A percentile compares a stretch with the other conserved stretches of the same genome.
Evolutionary conservation across 2,797 vertebrate species (phyloP).

Genomic region (Poeciliopsis gracilis): DNA sequence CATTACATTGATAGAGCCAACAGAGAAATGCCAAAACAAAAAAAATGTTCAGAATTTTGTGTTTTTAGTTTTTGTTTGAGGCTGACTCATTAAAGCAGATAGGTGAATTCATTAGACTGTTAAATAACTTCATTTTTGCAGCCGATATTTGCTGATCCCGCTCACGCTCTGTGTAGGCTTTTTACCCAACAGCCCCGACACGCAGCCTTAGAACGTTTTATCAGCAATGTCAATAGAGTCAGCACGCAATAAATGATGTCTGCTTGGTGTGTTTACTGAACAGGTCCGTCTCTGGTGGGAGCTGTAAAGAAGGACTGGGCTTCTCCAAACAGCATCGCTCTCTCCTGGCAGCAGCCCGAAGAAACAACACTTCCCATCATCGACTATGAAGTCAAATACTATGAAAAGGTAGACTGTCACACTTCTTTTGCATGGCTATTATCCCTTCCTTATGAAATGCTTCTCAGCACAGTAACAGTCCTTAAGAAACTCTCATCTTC

Average conservation of each 20-base stretch:
- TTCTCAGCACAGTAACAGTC: neutral
- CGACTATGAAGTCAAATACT: conserved; percentile 98
- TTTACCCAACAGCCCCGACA: neutral
- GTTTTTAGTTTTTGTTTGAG: neutral
- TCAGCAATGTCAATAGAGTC: conserved; percentile 6
- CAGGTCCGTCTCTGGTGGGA: conserved; percentile 92
- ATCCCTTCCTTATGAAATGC: neutral
- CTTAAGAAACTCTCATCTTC: neutral
- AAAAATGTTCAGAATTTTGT: neutral
- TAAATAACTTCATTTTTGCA: conserved; percentile 17
- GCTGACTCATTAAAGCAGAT: conserved; percentile 7
- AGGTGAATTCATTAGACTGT: conserved; percentile 5
- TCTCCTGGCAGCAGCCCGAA: conserved; percentile 95
- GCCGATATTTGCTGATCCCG: conserved; percentile 6
- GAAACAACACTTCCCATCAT: conserved; percentile 85
- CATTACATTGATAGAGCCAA: neutral
- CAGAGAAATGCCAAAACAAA: neutral
- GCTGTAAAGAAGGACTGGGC: conserved; percentile 95
- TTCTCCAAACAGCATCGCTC: conserved; percentile 94
- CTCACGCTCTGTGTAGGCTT: neutral
- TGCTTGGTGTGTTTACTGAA: conserved; percentile 56
- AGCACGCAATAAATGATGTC: conserved; percentile 7
- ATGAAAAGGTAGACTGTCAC: conserved; percentile 87
- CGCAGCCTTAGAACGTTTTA: conserved; percentile 9
- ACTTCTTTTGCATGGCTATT: neutral